A percentile compares a stretch with the other conserved stretches of the same genome.
Conservation (phyloP, 30 jellyfish, hydroid and myxozoan genomes). For the Rhopilema esculentum region DNA sequence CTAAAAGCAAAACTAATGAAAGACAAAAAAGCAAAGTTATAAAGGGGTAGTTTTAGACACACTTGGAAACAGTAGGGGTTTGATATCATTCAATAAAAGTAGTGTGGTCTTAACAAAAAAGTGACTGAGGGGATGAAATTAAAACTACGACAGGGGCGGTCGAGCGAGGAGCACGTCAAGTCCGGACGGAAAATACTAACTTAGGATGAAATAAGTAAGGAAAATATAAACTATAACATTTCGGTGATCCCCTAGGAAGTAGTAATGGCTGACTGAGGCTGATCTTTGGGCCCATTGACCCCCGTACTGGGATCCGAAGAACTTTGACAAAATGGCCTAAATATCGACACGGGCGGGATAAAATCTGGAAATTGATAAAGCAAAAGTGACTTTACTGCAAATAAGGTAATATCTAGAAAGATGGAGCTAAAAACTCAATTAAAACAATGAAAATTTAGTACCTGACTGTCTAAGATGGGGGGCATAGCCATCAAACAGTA, state of each 20-base stretch:
- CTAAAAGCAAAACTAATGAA: background rate
- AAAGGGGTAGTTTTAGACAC: background rate
- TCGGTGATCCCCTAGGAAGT: background rate
- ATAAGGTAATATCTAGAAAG: background rate
- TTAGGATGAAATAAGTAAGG: background rate
- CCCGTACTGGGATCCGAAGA: slow-evolving; percentile 45
- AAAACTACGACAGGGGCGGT: slow-evolving; percentile 28
- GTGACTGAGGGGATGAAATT: slow-evolving; percentile 5
- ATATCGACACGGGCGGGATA: slow-evolving; percentile 45
- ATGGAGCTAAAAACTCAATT: background rate
- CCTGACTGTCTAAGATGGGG: slow-evolving; percentile 83
- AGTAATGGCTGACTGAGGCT: background rate
- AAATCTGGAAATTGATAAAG: slow-evolving; percentile 12
- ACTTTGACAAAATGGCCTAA: slow-evolving; percentile 54
- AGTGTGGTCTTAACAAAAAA: background rate
- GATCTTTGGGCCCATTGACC: slow-evolving; percentile 20
- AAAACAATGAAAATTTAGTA: slow-evolving; percentile 44
- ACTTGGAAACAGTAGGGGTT: background rate
- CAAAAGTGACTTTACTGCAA: background rate
- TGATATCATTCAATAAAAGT: background rate
- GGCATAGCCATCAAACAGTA: slow-evolving; percentile 69
- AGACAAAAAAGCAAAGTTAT: background rate
- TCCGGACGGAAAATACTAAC: background rate
- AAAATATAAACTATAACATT: too few relatives aligned
- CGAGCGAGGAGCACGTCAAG: slow-evolving; percentile 25